Conservation (phyloP, 1,140 invertebrate genomes). For the Ostrea edulis region DNA sequence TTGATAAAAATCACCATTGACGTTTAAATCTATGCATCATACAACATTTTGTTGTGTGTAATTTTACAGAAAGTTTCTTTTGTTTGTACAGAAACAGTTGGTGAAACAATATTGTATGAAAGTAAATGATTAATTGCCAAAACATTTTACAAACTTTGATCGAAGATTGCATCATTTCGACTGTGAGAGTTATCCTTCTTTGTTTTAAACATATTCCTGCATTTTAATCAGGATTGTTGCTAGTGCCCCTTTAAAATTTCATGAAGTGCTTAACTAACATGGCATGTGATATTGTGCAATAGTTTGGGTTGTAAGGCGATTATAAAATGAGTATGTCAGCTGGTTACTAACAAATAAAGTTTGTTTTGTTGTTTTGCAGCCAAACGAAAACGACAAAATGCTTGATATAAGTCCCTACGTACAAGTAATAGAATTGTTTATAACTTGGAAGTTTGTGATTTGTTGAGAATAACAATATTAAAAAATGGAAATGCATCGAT, state of each 20-base stretch:
- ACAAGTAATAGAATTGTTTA: not conserved
- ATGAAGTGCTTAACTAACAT: not conserved
- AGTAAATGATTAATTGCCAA: no score
- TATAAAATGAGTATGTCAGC: not conserved
- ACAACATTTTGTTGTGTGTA: no score
- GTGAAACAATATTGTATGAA: no score
- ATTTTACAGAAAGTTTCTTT: no score
- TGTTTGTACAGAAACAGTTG: no score
- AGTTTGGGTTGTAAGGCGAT: not conserved
- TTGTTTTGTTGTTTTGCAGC: conserved; percentile 29
- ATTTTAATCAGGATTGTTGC: not conserved
- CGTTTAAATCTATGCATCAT: no score
- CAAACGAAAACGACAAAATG: conserved; percentile 4
- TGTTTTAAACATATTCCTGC: no score
- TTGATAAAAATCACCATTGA: no score
- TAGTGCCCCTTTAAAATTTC: not conserved
- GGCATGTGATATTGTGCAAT: not conserved
- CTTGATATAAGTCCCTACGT: not conserved
- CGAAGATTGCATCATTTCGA: no score
- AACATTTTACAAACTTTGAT: no score
- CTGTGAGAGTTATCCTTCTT: no score
- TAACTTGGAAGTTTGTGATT: not conserved
- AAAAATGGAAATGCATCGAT: not conserved
- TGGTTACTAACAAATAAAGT: conserved; percentile 17
- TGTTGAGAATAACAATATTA: not conserved